Evolutionary conservation across 2,888 invertebrate genomes (phyloP), one percentile per base, ranked within the genome.

Genomic region (Diaphora mendica): DNA sequence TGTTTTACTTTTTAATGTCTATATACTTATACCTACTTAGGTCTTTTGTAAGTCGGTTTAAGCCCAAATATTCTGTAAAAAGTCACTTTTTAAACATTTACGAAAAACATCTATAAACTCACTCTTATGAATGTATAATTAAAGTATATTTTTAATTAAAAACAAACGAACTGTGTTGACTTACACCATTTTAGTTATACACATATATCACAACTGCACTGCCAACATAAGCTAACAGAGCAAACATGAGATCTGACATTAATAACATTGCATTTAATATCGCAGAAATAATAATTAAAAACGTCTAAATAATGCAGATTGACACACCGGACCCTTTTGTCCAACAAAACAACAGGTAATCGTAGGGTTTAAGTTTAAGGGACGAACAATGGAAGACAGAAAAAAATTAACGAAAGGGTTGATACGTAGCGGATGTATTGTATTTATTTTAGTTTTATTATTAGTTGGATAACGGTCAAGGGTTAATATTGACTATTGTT

Each of bases 311-410:
- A 89, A 91, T 89, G 84, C 87, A 88, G 90, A 92, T 91, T 92
- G 93, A 91, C 92, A 90, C 80, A 90, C 87, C 88, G 91, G 92
- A 90, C 91, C 93, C 91, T 89, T 86, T 82, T 86, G 84, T 82
- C 85, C 85, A 87, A 90, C 68, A 44, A 91, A 89, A 91, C 89
- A 90, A 91, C 95, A 95, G 95, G 95, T 94, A 94, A 92, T 90
- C 89, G 89, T 92, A 93, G 95, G 95, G 95, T 93, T n/a, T 93
- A 90, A 86, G 81, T 85, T 86, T 82, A 80, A 81, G 81, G 87
- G 88, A 89, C 90, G 89, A 91, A 92, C 89, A 90, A 88, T 85
- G 85, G 87, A 86, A 90, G 89, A 90, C 88, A 90, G 91, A 92
- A 55, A 48, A 55, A 92, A 91, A 85, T 73, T 77, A 70, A 74